These are phyloP conservation scores for Ophioderma brevispina DNA, from an alignment of 35 echinoderm and acorn worm genomes.

Conservation along the genomic window DNA sequence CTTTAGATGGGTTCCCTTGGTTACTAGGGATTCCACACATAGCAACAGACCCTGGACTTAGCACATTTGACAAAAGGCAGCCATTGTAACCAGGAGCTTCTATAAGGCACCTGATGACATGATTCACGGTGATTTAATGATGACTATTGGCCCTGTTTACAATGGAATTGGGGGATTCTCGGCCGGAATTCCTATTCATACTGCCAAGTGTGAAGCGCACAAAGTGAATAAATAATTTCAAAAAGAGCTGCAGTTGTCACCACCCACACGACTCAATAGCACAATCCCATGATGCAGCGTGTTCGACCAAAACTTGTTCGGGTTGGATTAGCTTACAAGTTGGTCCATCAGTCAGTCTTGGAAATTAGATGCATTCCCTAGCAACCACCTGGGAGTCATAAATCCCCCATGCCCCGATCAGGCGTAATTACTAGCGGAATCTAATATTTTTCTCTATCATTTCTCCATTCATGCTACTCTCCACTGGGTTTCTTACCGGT, in stretches of 20 bases:
- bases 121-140: too few relatives aligned
- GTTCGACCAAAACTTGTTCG: background rate
- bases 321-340: background rate
- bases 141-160: too few relatives aligned
- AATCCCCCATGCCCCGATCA: background rate
- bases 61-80: too few relatives aligned
- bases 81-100: too few relatives aligned
- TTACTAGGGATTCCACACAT: too few relatives aligned
- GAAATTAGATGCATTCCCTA: background rate
- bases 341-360: background rate
- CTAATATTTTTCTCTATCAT: background rate
- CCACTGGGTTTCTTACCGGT: background rate
- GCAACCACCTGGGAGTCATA: background rate
- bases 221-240: slow-evolving; percentile 3
- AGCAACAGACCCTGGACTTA: too few relatives aligned
- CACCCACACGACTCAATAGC: background rate
- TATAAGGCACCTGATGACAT: too few relatives aligned
- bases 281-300: background rate
- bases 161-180: too few relatives aligned
- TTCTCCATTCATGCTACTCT: background rate
- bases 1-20: too few relatives aligned
- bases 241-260: background rate
- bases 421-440: background rate
- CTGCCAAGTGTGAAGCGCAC: background rate
- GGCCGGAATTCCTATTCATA: background rate